These are phyloP conservation scores for Adelges cooleyi DNA, from an alignment of 1,140 invertebrate species.

Conservation along the genomic window DNA sequence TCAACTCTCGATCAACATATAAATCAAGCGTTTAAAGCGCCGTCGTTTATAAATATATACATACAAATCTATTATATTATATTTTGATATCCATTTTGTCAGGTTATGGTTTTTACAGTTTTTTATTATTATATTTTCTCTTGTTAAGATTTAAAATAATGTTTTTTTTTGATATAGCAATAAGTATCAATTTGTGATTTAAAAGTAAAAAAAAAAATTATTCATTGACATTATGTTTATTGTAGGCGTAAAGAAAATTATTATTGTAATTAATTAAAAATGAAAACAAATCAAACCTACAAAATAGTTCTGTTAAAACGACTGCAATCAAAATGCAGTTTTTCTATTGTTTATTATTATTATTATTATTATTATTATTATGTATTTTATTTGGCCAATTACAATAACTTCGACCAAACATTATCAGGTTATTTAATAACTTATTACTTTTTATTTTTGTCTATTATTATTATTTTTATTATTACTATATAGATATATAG, in stretches of 20 bases:
- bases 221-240: too few relatives aligned
- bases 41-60: neutral
- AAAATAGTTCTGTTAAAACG: neutral
- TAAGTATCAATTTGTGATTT: constrained; percentile 1
- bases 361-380: neutral
- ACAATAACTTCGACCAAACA: neutral
- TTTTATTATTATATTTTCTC: neutral
- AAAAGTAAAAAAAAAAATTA: neutral
- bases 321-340: neutral
- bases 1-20: neutral
- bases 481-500: constrained; percentile 1
- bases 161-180: neutral
- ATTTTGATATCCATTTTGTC: neutral
- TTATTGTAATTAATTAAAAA: too few relatives aligned
- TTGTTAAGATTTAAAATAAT: neutral
- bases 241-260: too few relatives aligned
- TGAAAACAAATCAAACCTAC: too few relatives aligned
- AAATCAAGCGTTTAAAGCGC: neutral
- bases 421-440: neutral
- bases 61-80: constrained; percentile 2
- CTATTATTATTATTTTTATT: neutral
- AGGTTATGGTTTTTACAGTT: constrained; percentile 10
- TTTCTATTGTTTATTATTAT: neutral
- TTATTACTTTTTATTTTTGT: neutral
- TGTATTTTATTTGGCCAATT: neutral